Base-by-base conservation (phyloP, 2,888 invertebrate species). In the Meganola albula region DNA sequence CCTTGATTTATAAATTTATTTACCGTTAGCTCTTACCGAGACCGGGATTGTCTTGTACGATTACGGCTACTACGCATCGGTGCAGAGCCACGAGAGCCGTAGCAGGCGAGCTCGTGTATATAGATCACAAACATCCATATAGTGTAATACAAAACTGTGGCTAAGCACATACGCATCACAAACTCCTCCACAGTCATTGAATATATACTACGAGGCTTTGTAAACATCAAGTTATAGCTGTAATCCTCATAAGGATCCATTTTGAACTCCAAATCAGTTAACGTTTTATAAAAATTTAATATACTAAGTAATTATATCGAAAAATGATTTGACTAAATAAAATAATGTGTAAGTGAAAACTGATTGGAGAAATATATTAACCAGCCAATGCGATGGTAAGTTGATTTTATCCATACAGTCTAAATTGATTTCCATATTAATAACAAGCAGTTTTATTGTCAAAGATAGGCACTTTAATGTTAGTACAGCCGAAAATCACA, bases 321-420 rank as follows among this genome's bases (percentile, higher is more conserved):
- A 72, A 34, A 71, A 71, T 1, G 48, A 42, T 48, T 74, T 75
- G 6, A 73, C 64, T 28, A 75, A 53, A 50, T 69, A 71, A 45
- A 75, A 67, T 10, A 76, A 48, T 1, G 62, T 53, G 47, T 53
- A 69, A 2, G 75, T 74, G 36, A 75, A 74, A 2, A 72, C 4
- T 1, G 68, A 44, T 37, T 75, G 71, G 1, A 74, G 27, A 3
- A 74, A 34, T 8, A 58, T 50, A 20, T 71, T 60, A 1, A 64
- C 22, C 5, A 55, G 14, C 55, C 61, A 63, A 30, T 30, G 38
- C 5, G 46, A 36, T 2, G 48, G 18, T 2, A 27, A 6, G 14
- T 39, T 29, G 25, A 34, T 40, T 23, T 21, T 29, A 16, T 27
- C 30, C 18, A 34, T n/a, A 18, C 31, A n/a, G n/a, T n/a, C n/a